Evolutionary conservation across 2,888 invertebrate genomes (phyloP), one percentile per base, ranked within the genome.

Genomic region (Tetragonula carbonaria): DNA sequence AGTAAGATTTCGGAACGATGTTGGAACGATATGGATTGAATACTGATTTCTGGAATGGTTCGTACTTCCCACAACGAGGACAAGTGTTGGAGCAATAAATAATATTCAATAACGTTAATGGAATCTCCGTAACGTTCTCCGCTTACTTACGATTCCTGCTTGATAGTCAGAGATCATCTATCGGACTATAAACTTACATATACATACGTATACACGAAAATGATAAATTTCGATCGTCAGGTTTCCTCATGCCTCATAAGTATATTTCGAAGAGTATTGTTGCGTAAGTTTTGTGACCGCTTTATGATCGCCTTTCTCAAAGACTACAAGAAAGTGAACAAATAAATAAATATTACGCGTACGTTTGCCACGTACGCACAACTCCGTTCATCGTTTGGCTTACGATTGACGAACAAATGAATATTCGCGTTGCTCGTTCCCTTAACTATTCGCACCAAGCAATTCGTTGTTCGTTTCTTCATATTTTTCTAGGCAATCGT

Each of bases 11-110:
- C 33, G 79, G 72, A 79, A 85, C 73, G 76, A 79, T 84, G 73
- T 89, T 87, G 89, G 90, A 88, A 3, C 33, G 33, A 92, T 89
- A 92, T 89, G 81, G 80, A 77, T 87, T 91, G 87, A 94, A 94
- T 94, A 94, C 94, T 94, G 94, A 93, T 92, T 93, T 93, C 0
- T 93, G 94, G 94, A 94, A 94, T 94, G 94, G 88, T 93, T 91
- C 90, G 91, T 89, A 72, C 85, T 76, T 87, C 74, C 80, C 84
- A 74, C 53, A 57, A 67, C 13, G 16, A 76, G 76, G 82, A 82
- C 66, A 38, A 28, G 72, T 14, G 68, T 85, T 63, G 28, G 66
- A 76, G 77, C 55, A 51, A 78, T 74, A 71, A 75, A 74, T 65
- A 74, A 77, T 77, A 55, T 65, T 83, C 73, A 63, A 63, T 80